phyloP scores from a whole-genome alignment of 2,888 invertebrate genomes.

The Cerastoderma edule region DNA sequence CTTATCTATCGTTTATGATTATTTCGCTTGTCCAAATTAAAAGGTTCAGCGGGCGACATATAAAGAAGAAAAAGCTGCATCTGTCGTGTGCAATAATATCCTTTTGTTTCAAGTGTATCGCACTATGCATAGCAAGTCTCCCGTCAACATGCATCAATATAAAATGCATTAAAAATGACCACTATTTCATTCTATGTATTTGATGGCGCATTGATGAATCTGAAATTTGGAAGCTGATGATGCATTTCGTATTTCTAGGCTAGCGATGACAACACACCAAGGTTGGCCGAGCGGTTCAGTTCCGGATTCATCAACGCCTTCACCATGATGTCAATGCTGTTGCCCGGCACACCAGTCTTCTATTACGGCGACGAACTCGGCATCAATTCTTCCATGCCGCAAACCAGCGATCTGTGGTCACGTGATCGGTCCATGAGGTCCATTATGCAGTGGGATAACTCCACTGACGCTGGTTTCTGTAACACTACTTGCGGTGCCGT shows the following conservation, averaged over 20 bases:
- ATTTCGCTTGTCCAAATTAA: no score
- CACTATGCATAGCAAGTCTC: no score
- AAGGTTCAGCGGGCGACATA: no score
- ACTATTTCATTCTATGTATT: no score
- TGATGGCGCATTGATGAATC: no score
- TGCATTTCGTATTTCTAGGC: slow-evolving; percentile 64
- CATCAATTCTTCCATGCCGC: slow-evolving; percentile 84
- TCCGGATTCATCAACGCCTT: slow-evolving; percentile 85
- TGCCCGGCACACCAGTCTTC: slow-evolving; percentile 94
- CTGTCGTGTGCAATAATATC: no score
- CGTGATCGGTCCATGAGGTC: slow-evolving; percentile 67
- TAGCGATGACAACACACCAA: slow-evolving; percentile 65
- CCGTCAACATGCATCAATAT: no score
- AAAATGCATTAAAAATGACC: no score
- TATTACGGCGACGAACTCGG: slow-evolving; percentile 96
- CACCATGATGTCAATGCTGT: slow-evolving; percentile 91
- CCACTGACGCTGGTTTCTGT: slow-evolving; percentile 70
- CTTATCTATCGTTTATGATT: no score
- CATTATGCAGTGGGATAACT: slow-evolving; percentile 80
- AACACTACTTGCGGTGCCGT: slow-evolving; percentile 54
- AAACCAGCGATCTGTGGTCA: slow-evolving; percentile 20
- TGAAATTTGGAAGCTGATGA: no score
- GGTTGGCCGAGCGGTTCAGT: slow-evolving; percentile 67
- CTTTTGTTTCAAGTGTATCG: no score
- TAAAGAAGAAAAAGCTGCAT: no score